Evolutionary conservation across 2,888 invertebrate genomes (phyloP), one percentile per base, ranked within the genome.

Genomic region (Pecten maximus): DNA sequence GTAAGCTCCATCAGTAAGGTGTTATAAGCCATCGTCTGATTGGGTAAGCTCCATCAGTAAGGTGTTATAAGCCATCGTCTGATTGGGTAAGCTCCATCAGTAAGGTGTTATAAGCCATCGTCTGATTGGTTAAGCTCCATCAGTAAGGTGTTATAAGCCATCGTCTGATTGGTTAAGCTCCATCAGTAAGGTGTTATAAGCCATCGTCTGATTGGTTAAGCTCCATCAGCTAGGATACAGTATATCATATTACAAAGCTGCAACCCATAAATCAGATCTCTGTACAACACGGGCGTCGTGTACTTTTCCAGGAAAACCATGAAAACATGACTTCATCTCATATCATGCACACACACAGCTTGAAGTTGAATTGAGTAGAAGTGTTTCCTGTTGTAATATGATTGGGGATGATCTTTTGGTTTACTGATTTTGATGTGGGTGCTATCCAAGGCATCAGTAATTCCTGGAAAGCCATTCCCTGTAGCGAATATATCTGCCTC

Each of bases 161-260:
- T n/a, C n/a, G n/a, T n/a, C n/a, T n/a, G n/a, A n/a, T n/a, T n/a
- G n/a, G n/a, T n/a, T n/a, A n/a, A n/a, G n/a, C n/a, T n/a, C n/a
- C n/a, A n/a, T n/a, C n/a, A n/a, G n/a, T n/a, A n/a, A 40, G 90
- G 90, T 50, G 90, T 90, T 16, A 90, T 4, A 23, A 90, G 50
- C 90, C 90, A 90, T 35, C 54, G 15, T 16, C 54, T 16, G 39
- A 39, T 40, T 19, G 90, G 87, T 40, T 90, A 90, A 16, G 87
- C 90, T 35, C 87, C 87, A 87, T 90, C 90, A 8, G 74, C 90
- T 3, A 87, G 87, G 28, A 90, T 35, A 50, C 44, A 88, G 40
- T 39, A 48, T 8, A 40, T 54, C 35, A 44, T 44, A 44, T 86
- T 86, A 40, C 89, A 54, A 23, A 40, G 44, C 23, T 44, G n/a